These are phyloP conservation scores for Bimastos eiseni DNA, from an alignment of 2,888 invertebrate genomes.

Conservation along the genomic window DNA sequence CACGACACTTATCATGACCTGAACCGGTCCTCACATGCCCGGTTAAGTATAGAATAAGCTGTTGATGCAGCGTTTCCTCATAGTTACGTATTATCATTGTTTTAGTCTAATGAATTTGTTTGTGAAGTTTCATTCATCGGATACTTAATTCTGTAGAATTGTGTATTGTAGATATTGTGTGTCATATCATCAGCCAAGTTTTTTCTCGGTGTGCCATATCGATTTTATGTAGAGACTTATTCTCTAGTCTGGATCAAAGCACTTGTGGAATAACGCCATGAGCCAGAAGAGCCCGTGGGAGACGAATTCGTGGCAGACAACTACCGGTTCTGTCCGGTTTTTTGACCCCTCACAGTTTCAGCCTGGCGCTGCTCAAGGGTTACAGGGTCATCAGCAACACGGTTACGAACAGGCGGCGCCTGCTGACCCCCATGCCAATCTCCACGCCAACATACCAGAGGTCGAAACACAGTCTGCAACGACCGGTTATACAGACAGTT, in stretches of 20 bases:
- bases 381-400: not conserved
- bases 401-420: not conserved
- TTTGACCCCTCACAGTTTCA: constrained; percentile 21
- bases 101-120: not conserved
- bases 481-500: not conserved
- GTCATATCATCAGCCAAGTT: not conserved
- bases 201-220: not conserved
- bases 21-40: no score
- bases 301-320: not conserved
- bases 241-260: not conserved
- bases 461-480: not conserved
- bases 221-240: not conserved
- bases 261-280: not conserved
- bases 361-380: not conserved
- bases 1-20: no score
- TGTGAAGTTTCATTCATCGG: not conserved
- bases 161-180: not conserved
- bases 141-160: not conserved
- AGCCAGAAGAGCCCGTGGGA: constrained; percentile 14
- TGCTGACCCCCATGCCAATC: not conserved
- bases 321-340: not conserved
- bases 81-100: not conserved
- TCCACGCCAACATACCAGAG: not conserved
- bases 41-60: not conserved
- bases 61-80: not conserved